Base-by-base conservation (phyloP, 2,113 vertebrate species). In the Dasyornis broadbenti region DNA sequence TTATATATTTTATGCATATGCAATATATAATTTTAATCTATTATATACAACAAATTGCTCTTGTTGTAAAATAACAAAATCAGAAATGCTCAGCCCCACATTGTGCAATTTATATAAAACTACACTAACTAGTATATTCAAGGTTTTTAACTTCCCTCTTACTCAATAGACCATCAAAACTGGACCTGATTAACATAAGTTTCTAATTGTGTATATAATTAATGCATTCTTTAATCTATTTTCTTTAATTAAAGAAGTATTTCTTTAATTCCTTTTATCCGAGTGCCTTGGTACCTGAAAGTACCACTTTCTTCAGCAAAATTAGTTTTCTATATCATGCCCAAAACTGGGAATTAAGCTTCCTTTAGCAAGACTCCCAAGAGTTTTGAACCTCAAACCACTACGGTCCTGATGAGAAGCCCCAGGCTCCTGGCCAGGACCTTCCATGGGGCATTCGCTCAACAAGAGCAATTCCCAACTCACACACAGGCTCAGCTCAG, bases 91-190 rank as follows among this genome's bases (percentile, higher is more conserved):
- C 44, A 84, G 39, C 5, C 5, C 12, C n/a, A 78, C 17, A n/a
- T 6, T 40, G n/a, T 44, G 73, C 33, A 57, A 76, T 72, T 68
- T 44, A 71, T 56, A 35, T 59, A 11, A 23, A 66, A 79, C 7
- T 52, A 49, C 54, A n/a, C 16, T 61, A 84, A 53, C 23, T 73
- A 79, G 72, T 56, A 87, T 22, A 90, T 37, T 91, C 40, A 79
- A 90, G 79, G 57, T 50, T 85, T 92, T 88, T 50, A 72, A 85
- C 31, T 94, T 92, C 28, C 31, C 18, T 82, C 45, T 47, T 33
- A 60, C 65, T 86, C 89, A 93, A 57, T 1, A 88, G 82, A 90
- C 88, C 78, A 93, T 88, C 70, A 90, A 82, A 94, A 88, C 30
- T 35, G 44, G 70, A 64, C 45, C 61, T 79, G 61, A 87, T 82